Percentiles rank a stretch among this genome's conserved stretches.
phyloP scores from a whole-genome alignment of 2,888 invertebrate species.

The Agonopterix heracliana region DNA sequence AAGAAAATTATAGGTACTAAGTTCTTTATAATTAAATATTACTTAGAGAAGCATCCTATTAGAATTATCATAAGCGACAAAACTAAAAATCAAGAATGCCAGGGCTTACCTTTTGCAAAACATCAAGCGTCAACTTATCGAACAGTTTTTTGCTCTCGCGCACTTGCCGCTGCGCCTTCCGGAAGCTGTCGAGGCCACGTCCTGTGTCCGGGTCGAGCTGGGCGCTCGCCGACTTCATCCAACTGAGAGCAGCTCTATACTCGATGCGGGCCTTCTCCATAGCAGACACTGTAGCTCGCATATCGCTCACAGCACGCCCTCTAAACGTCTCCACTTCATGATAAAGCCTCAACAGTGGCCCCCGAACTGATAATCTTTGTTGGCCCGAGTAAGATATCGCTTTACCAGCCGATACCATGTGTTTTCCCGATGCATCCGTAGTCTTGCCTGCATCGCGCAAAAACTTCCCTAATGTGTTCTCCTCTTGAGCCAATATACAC shows the following conservation, averaged over 20 bases:
- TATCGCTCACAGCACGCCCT: slow-evolving; percentile 95
- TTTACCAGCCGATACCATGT: slow-evolving; percentile 82
- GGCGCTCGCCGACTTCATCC: slow-evolving; percentile 99
- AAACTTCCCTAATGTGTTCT: slow-evolving; percentile 95
- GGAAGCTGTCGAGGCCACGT: slow-evolving; percentile 95
- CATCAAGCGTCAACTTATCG: slow-evolving; percentile 95
- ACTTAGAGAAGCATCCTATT: too few relatives aligned
- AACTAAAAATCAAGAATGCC: too few relatives aligned
- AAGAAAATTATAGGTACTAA: too few relatives aligned
- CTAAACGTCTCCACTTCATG: slow-evolving; percentile 99
- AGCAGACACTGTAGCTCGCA: slow-evolving; percentile 89
- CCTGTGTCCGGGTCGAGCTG: slow-evolving; percentile 98
- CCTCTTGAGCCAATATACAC: slow-evolving; percentile 95
- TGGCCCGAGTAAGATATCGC: slow-evolving; percentile 92
- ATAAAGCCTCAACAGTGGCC: slow-evolving; percentile 91
- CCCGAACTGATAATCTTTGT: slow-evolving; percentile 90
- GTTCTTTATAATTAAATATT: too few relatives aligned
- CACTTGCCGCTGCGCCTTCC: slow-evolving; percentile 91
- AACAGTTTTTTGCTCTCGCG: slow-evolving; percentile 89
- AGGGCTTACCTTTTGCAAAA: slow-evolving; percentile 87
- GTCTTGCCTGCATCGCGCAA: slow-evolving; percentile 94
- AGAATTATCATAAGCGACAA: too few relatives aligned
- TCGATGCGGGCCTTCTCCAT: slow-evolving; percentile 98
- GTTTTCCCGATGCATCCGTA: slow-evolving; percentile 86
- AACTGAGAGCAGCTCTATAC: slow-evolving; percentile 94